Evolutionary conservation across 92 coral and sea anemone genomes (phyloP).

Genomic region (Meandrina meandrites): DNA sequence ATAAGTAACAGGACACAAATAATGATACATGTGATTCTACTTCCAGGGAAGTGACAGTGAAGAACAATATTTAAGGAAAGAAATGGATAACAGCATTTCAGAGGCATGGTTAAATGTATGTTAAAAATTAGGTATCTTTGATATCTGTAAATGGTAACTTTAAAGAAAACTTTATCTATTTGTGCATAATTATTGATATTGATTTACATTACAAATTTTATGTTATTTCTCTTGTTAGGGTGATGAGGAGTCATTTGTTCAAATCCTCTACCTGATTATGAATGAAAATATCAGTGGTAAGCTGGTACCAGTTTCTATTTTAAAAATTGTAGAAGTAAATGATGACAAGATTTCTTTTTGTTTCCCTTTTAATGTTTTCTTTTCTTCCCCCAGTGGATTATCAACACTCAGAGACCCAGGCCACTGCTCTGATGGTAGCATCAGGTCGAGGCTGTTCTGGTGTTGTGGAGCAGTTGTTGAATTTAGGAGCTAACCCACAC

Average conservation of each 20-base stretch:
- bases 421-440: constrained; percentile 97
- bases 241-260: constrained; percentile 94
- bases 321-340: no score
- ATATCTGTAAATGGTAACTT: no score
- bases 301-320: neutral
- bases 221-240: constrained; percentile 55
- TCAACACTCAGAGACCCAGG: constrained; percentile 97
- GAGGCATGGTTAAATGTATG: constrained; percentile 95
- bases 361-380: no score
- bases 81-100: constrained; percentile 96
- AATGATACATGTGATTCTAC: no score
- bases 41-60: constrained; percentile 68
- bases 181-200: no score
- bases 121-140: no score
- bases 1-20: no score
- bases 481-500: constrained; percentile 92
- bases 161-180: no score
- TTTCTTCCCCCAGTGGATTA: constrained; percentile 70
- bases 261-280: constrained; percentile 92
- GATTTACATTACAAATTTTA: no score
- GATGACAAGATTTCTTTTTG: no score
- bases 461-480: constrained; percentile 91
- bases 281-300: constrained; percentile 91
- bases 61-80: constrained; percentile 71
- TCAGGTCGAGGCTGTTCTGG: constrained; percentile 95